Evolutionary conservation across 37 sponge, comb jelly and placozoan genomes (phyloP), one percentile per base, ranked within the genome.

Genomic region (Geodia barretti): DNA sequence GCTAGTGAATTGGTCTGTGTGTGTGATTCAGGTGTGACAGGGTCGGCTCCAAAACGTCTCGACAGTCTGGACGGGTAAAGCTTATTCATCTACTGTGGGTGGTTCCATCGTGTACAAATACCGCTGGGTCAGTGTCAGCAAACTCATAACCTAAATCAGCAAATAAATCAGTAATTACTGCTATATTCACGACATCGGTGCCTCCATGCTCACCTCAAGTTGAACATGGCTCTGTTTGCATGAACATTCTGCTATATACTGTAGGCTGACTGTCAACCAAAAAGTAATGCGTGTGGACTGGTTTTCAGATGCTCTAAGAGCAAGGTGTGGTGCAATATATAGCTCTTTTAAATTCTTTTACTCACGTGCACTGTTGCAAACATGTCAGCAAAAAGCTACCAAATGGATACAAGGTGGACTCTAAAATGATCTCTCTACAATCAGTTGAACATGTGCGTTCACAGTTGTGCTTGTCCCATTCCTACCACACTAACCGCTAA

Each of bases 201-300:
- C n/a, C n/a, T n/a, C n/a, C n/a, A n/a, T n/a, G n/a, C n/a, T n/a
- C n/a, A n/a, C n/a, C n/a, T n/a, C n/a, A n/a, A n/a, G n/a, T n/a
- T n/a, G n/a, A n/a, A n/a, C n/a, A n/a, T n/a, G n/a, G n/a, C n/a
- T n/a, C n/a, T n/a, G n/a, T n/a, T n/a, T n/a, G n/a, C n/a, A n/a
- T n/a, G n/a, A n/a, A n/a, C n/a, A n/a, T n/a, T n/a, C n/a, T n/a
- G n/a, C n/a, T n/a, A n/a, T n/a, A n/a, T 20, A 17, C 24, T 34
- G 21, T 65, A 88, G 89, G 60, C 60, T 91, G 38, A 91, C 83
- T 8, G n/a, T 60, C 1, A 62, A 39, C 19, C 92, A 91, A 74
- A 91, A 91, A 34, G 83, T 91, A 33, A 86, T 47, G 25, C 68
- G 92, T 54, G 79, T 86, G 29, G 87, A 91, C 30, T 91, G 92